Base-by-base conservation (phyloP, 1,140 invertebrate genomes). In the Metopolophium dirhodum region DNA sequence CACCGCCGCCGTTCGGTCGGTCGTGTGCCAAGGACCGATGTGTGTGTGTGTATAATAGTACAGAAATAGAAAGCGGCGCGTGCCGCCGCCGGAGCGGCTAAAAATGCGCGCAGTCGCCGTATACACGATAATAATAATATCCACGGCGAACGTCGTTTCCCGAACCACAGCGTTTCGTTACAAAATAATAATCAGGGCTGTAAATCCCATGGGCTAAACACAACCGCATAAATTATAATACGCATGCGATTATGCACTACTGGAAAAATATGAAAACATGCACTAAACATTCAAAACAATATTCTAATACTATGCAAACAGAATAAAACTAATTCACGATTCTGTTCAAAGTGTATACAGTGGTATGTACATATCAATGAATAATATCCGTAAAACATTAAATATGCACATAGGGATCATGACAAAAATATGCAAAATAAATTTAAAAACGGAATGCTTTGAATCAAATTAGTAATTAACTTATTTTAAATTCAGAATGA, bases 11-110 rank as follows among this genome's bases (percentile, higher is more conserved):
- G 49, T 7, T 20, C 37, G 26, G 0, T 20, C 87, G n/a, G 30
- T 26, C 47, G 37, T 41, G 57, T 90, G 89, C 89, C 89, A 90
- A 90, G 11, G 20, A 89, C 37, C 22, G 49, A 35, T 26, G 35
- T 91, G 41, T 20, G 45, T 49, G 26, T 30, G 61, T 49, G 23
- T n/a, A 90, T 9, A 41, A 47, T 23, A 22, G 57, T 88, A 88
- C 87, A 35, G 20, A 88, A 88, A 88, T 88, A 88, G 87, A 88
- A 88, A 89, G 9, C 49, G 68, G 26, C 91, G 49, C 87, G 49
- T 89, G 86, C 86, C 86, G 45, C 30, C 47, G 86, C 47, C 86
- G 14, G 30, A 49, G 77, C 41, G 7, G 90, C 90, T 89, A 57
- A 83, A 82, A 68, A 90, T 54, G 88, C n/a, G 88, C 37, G 88